These are phyloP conservation scores for Poeciliopsis turneri DNA, from an alignment of 2,797 vertebrate species.

Conservation along the genomic window DNA sequence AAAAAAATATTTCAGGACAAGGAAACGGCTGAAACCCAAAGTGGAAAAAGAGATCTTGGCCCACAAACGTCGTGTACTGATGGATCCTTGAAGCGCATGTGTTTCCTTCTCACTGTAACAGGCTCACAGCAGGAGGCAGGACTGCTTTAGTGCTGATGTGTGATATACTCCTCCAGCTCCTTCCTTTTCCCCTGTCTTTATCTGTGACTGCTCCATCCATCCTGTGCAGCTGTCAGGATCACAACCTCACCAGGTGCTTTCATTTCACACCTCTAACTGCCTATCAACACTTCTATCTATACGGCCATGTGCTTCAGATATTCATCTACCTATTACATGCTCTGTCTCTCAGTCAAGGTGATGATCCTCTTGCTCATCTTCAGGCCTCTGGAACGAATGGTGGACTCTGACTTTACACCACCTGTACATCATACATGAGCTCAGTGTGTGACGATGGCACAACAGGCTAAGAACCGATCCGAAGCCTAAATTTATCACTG, in stretches of 20 bases:
- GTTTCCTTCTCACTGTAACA: slow-evolving; percentile 14
- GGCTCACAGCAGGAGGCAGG: slow-evolving; percentile 32
- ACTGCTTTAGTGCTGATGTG: slow-evolving; percentile 52
- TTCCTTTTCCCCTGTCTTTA: slow-evolving; percentile 43
- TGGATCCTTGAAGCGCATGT: slow-evolving; percentile 21
- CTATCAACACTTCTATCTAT: slow-evolving; percentile 51
- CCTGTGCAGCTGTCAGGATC: slow-evolving; percentile 70
- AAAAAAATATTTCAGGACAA: slow-evolving; percentile 24
- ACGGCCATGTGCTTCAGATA: slow-evolving; percentile 38
- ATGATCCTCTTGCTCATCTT: slow-evolving; percentile 64
- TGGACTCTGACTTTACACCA: slow-evolving; percentile 32
- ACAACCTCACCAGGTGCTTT: slow-evolving; percentile 56
- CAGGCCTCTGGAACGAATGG: slow-evolving; percentile 37
- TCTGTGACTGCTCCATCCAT: slow-evolving; percentile 50
- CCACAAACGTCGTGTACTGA: slow-evolving; percentile 18
- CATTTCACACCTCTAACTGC: slow-evolving; percentile 58
- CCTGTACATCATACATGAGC: slow-evolving; percentile 30
- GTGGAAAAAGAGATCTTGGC: slow-evolving; percentile 28
- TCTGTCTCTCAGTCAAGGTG: slow-evolving; percentile 42
- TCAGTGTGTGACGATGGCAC: slow-evolving; percentile 50
- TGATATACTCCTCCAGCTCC: slow-evolving; percentile 37
- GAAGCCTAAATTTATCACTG: slow-evolving; percentile 69
- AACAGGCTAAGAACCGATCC: slow-evolving; percentile 43
- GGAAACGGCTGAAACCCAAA: slow-evolving; percentile 24
- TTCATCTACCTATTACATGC: slow-evolving; percentile 41